phyloP scores from a whole-genome alignment of 2,888 invertebrate species.

The Drepanosiphum platanoidis region DNA sequence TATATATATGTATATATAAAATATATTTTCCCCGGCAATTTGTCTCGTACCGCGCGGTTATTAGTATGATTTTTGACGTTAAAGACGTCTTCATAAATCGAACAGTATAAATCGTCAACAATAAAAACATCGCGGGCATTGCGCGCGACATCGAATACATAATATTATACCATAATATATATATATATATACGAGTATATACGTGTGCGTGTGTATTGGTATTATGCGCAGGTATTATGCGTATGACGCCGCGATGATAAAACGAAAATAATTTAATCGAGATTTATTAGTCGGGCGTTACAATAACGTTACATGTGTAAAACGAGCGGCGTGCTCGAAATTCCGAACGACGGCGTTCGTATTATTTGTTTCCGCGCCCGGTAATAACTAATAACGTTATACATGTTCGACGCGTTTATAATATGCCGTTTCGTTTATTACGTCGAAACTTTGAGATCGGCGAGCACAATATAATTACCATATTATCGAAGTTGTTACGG shows the following conservation, averaged over 20 bases:
- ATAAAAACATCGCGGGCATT: not conserved
- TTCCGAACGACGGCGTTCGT: too few relatives aligned
- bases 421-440: not conserved
- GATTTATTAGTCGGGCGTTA: not conserved
- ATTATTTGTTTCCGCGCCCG: too few relatives aligned
- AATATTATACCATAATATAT: too few relatives aligned
- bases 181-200: too few relatives aligned
- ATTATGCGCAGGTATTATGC: too few relatives aligned
- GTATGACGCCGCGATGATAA: not conserved
- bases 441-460: not conserved
- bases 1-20: too few relatives aligned
- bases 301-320: too few relatives aligned
- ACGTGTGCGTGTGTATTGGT: too few relatives aligned
- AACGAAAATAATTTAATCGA: not conserved
- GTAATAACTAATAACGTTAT: not conserved
- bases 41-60: not conserved
- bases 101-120: not conserved
- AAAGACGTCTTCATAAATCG: not conserved
- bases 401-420: not conserved
- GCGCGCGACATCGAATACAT: not conserved
- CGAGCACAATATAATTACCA: too few relatives aligned
- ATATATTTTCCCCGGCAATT: not conserved
- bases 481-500: not conserved
- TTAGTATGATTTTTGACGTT: not conserved
- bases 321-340: too few relatives aligned